Conservation (phyloP, 2,888 invertebrate species). For the Notodonta dromedarius region DNA sequence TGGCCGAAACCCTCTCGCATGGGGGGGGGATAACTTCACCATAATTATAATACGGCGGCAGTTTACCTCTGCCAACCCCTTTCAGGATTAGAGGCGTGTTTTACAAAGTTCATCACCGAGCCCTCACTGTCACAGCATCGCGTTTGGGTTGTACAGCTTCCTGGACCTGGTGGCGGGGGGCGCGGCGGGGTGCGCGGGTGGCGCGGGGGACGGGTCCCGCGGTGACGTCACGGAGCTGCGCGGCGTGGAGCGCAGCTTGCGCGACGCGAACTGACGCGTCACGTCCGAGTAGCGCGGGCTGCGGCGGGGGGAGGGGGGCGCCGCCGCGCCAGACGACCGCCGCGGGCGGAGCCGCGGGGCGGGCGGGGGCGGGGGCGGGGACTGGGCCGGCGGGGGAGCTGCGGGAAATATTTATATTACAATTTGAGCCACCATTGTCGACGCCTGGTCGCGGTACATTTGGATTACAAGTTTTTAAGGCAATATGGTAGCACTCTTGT, state of each 20-base stretch:
- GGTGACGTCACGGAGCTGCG: background rate
- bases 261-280: conserved; percentile 40
- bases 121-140: conserved; percentile 6
- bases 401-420: no score
- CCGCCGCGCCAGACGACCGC: background rate
- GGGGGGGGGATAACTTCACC: no score
- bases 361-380: conserved; percentile 7
- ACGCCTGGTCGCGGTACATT: no score
- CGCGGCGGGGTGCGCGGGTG: background rate
- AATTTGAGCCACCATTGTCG: no score
- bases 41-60: no score
- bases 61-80: no score
- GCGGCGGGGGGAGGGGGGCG: background rate
- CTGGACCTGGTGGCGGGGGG: conserved; percentile 9
- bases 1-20: no score
- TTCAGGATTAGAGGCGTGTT: no score
- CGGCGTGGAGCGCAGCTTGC: conserved; percentile 22
- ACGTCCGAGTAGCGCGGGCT: conserved; percentile 44
- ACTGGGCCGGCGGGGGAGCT: conserved; percentile 2
- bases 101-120: no score
- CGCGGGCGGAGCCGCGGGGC: conserved; percentile 7
- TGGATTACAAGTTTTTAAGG: no score
- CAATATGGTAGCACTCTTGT: no score
- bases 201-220: conserved; percentile 4
- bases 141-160: conserved; percentile 25